Conservation (phyloP, 2,888 invertebrate species). For the Nomada goodeniana region DNA sequence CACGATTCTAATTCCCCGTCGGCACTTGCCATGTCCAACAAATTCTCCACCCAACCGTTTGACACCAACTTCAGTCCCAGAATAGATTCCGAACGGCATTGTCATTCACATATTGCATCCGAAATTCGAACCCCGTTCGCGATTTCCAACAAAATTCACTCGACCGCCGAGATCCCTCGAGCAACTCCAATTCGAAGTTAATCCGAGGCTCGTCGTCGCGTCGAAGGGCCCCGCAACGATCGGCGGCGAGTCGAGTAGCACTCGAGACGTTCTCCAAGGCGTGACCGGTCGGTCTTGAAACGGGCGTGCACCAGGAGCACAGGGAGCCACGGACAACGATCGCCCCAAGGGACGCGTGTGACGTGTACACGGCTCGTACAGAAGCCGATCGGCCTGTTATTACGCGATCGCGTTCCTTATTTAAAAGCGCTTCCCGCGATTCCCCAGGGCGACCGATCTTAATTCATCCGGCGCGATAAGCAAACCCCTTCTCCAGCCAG, state of each 20-base stretch:
- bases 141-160: too few species aligned
- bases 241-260: constrained; percentile 46
- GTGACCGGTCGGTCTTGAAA: constrained; percentile 11
- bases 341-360: constrained; percentile 47
- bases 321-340: constrained; percentile 20
- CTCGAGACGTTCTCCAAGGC: constrained; percentile 45
- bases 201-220: background rate
- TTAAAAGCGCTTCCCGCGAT: constrained; percentile 55
- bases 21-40: too few species aligned
- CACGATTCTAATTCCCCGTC: too few species aligned
- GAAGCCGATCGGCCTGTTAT: constrained; percentile 75
- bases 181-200: background rate
- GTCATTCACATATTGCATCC: too few species aligned
- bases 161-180: too few species aligned
- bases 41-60: too few species aligned
- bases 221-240: background rate
- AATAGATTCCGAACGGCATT: too few species aligned
- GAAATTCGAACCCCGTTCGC: too few species aligned
- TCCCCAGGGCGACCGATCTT: constrained; percentile 53
- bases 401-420: constrained; percentile 71
- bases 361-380: constrained; percentile 37
- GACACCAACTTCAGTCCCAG: too few species aligned
- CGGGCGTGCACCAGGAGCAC: constrained; percentile 26
- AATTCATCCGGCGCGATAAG: constrained; percentile 65
- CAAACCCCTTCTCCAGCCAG: constrained; percentile 15